Conservation (phyloP, 1,140 invertebrate genomes). For the Hycleus phaleratus region DNA sequence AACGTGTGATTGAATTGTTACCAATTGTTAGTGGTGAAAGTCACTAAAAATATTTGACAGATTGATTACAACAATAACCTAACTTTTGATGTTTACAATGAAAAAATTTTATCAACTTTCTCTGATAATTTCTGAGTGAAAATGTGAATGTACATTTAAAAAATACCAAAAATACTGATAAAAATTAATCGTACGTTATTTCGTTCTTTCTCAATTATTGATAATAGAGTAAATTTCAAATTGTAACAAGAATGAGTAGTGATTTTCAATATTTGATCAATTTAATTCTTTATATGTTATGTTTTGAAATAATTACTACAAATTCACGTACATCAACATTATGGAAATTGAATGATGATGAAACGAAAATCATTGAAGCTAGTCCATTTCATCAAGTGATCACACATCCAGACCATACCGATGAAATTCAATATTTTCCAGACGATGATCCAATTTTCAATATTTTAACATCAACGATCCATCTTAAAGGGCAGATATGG, state of each 20-base stretch:
- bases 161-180: too few species aligned
- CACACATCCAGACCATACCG: constrained; percentile 38
- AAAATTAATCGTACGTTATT: background rate
- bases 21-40: too few species aligned
- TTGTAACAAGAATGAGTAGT: background rate
- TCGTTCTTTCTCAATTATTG: background rate
- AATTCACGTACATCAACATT: constrained; percentile 65
- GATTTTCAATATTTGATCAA: background rate
- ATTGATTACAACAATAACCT: too few species aligned
- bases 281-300: constrained; percentile 31
- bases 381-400: constrained; percentile 47
- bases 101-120: too few species aligned
- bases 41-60: too few species aligned
- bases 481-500: constrained; percentile 51
- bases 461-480: constrained; percentile 56
- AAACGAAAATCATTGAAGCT: constrained; percentile 58
- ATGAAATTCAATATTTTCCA: constrained; percentile 40
- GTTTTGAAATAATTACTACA: constrained; percentile 59
- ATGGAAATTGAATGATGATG: constrained; percentile 63
- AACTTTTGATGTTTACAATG: too few species aligned
- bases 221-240: too few species aligned
- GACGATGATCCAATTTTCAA: constrained; percentile 55
- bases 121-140: too few species aligned
- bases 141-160: too few species aligned
- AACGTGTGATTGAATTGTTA: too few species aligned